Conservation (phyloP, 2,113 vertebrate genomes). For the Ploceus nigricollis region DNA sequence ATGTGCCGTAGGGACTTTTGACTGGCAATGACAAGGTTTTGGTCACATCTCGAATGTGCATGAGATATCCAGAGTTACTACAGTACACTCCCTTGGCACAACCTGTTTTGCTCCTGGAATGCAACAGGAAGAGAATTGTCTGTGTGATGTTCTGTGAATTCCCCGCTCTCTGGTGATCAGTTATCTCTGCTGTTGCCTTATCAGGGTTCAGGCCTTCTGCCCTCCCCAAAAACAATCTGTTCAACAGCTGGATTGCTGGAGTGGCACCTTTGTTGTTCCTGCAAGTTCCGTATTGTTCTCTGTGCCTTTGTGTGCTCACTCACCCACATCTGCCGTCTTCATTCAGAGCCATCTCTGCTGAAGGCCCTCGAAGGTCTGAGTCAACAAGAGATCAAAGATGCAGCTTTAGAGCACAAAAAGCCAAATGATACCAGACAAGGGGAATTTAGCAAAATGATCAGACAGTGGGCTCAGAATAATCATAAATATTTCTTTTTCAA, state of each 20-base stretch:
- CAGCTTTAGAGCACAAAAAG: not conserved
- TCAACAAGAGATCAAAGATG: not conserved
- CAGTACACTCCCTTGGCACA: not conserved
- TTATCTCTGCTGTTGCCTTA: not conserved
- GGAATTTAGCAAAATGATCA: not conserved
- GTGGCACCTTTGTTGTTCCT: not conserved
- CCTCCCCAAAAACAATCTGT: not conserved
- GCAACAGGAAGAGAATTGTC: not conserved
- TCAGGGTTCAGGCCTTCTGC: rapidly evolving
- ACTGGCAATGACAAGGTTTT: not conserved
- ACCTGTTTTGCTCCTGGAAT: not conserved
- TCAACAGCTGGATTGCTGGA: not conserved
- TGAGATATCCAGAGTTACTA: not conserved
- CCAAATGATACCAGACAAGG: not conserved
- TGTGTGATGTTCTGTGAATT: not conserved
- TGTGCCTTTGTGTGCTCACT: not conserved
- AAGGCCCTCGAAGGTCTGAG: not conserved
- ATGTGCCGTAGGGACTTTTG: not conserved
- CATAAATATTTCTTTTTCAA: not conserved
- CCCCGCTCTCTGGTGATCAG: no score
- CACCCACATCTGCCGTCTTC: not conserved
- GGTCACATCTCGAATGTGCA: not conserved
- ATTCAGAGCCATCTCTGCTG: not conserved
- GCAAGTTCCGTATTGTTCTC: not conserved
- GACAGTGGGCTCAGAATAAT: not conserved